Conservation (phyloP, 2,888 invertebrate genomes). For the Rotaria magnacalcarata region DNA sequence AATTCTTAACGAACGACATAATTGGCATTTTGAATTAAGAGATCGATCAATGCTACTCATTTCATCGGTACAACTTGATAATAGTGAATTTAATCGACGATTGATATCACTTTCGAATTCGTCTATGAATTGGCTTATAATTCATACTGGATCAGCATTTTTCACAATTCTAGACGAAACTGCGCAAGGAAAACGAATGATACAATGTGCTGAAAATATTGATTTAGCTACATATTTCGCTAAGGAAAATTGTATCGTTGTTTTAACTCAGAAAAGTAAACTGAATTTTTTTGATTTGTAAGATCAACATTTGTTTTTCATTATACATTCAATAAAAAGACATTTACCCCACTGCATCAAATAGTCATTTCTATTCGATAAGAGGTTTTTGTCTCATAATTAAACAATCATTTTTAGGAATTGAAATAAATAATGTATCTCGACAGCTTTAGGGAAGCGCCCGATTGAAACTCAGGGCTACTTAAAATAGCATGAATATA, state of each 20-base stretch:
- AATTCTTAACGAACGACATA: background rate
- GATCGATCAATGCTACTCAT: background rate
- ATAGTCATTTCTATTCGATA: no score
- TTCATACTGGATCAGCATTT: background rate
- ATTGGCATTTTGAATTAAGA: background rate
- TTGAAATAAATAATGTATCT: no score
- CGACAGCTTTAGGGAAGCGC: no score
- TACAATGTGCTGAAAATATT: background rate
- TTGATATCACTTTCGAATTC: background rate
- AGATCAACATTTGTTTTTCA: background rate
- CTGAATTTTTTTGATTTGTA: background rate
- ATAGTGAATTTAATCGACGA: slow-evolving; percentile 3
- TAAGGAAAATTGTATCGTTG: background rate
- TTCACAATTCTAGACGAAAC: background rate
- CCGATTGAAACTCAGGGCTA: no score
- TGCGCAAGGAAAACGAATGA: background rate
- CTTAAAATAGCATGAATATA: no score
- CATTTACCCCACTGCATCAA: no score
- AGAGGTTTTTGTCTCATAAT: no score
- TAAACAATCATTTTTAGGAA: no score
- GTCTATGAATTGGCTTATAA: background rate
- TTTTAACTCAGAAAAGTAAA: background rate
- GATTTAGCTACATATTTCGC: background rate
- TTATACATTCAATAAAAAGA: no score
- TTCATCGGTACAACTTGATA: background rate